A percentile compares a stretch with the other conserved stretches of the same genome.
Conservation (phyloP, 2,113 vertebrate species). For the Coptodon rendalli region DNA sequence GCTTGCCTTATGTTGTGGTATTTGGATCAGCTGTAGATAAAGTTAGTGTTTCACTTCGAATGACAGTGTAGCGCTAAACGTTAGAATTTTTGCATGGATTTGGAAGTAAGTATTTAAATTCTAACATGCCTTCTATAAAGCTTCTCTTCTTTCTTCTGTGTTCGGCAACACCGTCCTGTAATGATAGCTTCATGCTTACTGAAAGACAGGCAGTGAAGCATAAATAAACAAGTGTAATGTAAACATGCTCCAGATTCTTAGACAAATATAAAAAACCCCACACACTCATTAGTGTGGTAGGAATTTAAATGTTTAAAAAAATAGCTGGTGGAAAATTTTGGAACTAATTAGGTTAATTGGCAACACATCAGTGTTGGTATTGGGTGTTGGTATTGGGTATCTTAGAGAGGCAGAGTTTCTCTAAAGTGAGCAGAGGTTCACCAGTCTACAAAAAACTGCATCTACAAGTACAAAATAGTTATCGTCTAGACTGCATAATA, state of each 20-base stretch:
- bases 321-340: background rate
- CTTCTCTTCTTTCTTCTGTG: background rate
- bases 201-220: background rate
- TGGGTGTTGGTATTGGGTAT: background rate
- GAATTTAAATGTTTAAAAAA: background rate
- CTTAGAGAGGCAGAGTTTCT: background rate
- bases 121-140: background rate
- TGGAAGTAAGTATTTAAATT: background rate
- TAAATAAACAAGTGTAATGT: slow-evolving; percentile 7
- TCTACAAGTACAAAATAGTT: background rate
- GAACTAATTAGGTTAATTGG: background rate
- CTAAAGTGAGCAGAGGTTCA: background rate
- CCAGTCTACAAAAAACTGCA: background rate
- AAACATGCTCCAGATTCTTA: background rate
- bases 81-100: background rate
- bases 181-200: background rate
- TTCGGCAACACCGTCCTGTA: background rate
- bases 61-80: background rate
- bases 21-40: background rate
- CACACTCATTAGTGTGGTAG: background rate
- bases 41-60: background rate
- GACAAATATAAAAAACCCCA: background rate
- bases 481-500: background rate
- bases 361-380: background rate
- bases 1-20: background rate